A percentile compares a stretch with the other conserved stretches of the same genome.
These are phyloP conservation scores for Trichopria drosophilae DNA, from an alignment of 2,888 invertebrate species.

Conservation along the genomic window DNA sequence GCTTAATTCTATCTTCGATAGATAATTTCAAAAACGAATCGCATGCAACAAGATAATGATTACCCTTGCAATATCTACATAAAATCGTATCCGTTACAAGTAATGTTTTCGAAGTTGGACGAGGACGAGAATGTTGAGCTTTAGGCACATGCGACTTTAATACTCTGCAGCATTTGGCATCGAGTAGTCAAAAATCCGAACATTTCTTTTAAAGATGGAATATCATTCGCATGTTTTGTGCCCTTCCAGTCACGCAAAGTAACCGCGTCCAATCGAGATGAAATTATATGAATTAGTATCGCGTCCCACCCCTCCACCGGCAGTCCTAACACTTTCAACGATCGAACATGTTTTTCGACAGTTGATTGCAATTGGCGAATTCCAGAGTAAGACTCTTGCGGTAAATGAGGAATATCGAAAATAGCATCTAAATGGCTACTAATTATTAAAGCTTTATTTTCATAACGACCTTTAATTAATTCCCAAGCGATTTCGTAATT, in stretches of 20 bases:
- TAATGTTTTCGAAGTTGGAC: not conserved
- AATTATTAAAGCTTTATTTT: constrained; percentile 16
- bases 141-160: too few species aligned
- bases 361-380: constrained; percentile 6
- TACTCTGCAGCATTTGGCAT: too few species aligned
- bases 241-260: too few species aligned
- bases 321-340: constrained; percentile 10
- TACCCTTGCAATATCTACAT: constrained; percentile 1
- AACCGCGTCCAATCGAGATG: too few species aligned
- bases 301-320: constrained; percentile 14
- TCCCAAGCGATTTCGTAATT: constrained; percentile 24
- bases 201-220: too few species aligned
- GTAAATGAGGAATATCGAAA: constrained; percentile 14
- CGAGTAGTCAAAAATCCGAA: too few species aligned
- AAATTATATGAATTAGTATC: too few species aligned
- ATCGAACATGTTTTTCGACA: constrained; percentile 10
- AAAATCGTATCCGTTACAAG: not conserved
- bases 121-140: not conserved
- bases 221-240: too few species aligned
- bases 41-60: not conserved
- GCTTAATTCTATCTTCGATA: not conserved
- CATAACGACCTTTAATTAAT: constrained; percentile 12
- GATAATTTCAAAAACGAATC: not conserved
- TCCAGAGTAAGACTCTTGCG: constrained; percentile 18
- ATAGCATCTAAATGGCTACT: constrained; percentile 17